Evolutionary conservation across 2,888 invertebrate genomes (phyloP), one percentile per base, ranked within the genome.

Genomic region (Drosophila trichaetosa): DNA sequence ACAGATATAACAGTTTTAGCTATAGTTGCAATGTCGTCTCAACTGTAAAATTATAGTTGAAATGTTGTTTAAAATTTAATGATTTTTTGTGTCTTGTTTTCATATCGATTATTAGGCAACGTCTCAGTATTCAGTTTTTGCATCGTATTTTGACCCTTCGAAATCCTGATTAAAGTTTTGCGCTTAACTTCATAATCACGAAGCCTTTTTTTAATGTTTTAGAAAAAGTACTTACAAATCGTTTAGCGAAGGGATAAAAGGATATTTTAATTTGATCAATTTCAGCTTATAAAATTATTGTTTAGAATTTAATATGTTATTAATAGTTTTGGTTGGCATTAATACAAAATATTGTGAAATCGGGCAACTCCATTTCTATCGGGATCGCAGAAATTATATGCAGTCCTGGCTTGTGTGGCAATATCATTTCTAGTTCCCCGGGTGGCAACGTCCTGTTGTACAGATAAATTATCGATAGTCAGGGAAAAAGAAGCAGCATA

Each of bases 361-460:
- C 5, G 13, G 24, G 10, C 10, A 34, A 53, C 16, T 16, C 16
- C 27, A 13, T 7, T 72, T 59, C n/a, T 6, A 49, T 36, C 4
- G 31, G 8, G 16, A 48, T 46, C 21, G 11, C 6, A 29, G 2
- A 36, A 24, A 10, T 31, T 65, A 7, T 31, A 3, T 46, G 31
- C 21, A 3, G 18, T 31, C 6, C 24, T 53, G 27, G 24, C 4
- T 38, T 40, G 38, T 27, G 54, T 69, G 69, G 51, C 69, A 69
- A 69, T 52, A 42, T 57, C 34, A 34, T 16, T 49, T 36, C 6
- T 18, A 46, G 27, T 13, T n/a, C 7, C 7, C 10, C 18, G n/a
- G 27, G 70, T 71, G 70, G 72, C 72, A 71, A 71, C 70, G 8
- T 52, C 33, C 29, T n/a, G 24, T 24, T 42, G 16, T 48, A 36